phyloP scores from a whole-genome alignment of 1,140 invertebrate species.

The Atta cephalotes region DNA sequence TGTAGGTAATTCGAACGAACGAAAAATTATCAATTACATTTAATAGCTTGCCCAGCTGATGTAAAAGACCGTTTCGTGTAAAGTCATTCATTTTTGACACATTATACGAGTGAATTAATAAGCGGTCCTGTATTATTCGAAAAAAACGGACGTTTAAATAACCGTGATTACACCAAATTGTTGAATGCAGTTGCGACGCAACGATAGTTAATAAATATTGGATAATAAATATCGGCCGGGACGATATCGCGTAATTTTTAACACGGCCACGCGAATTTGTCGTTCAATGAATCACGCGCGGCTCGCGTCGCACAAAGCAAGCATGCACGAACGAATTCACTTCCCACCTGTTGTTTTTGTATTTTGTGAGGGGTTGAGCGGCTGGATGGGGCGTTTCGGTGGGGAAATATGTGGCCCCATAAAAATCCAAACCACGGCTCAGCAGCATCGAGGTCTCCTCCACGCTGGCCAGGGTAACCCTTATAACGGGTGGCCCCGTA shows the following conservation, averaged over 20 bases:
- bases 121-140: slow-evolving; percentile 40
- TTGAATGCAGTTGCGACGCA: not conserved
- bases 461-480: slow-evolving; percentile 92
- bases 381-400: slow-evolving; percentile 90
- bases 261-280: slow-evolving; percentile 45
- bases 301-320: slow-evolving; percentile 35
- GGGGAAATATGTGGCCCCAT: slow-evolving; percentile 94
- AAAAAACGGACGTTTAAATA: slow-evolving; percentile 38
- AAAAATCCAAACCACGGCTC: slow-evolving; percentile 94
- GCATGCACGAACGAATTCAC: slow-evolving; percentile 55
- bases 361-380: slow-evolving; percentile 85
- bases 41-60: not conserved
- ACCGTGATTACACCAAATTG: slow-evolving; percentile 27
- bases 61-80: not conserved
- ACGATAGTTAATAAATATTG: slow-evolving; percentile 51
- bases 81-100: slow-evolving; percentile 7
- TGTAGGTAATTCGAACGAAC: not conserved
- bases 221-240: slow-evolving; percentile 23
- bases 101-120: not conserved
- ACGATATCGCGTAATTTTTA: slow-evolving; percentile 57
- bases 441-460: slow-evolving; percentile 93
- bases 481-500: slow-evolving; percentile 87
- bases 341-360: slow-evolving; percentile 86
- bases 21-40: no score
- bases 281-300: slow-evolving; percentile 47